These are phyloP conservation scores for Mesopsocus fuscifrons DNA, from an alignment of 2,888 invertebrate species.

Conservation along the genomic window DNA sequence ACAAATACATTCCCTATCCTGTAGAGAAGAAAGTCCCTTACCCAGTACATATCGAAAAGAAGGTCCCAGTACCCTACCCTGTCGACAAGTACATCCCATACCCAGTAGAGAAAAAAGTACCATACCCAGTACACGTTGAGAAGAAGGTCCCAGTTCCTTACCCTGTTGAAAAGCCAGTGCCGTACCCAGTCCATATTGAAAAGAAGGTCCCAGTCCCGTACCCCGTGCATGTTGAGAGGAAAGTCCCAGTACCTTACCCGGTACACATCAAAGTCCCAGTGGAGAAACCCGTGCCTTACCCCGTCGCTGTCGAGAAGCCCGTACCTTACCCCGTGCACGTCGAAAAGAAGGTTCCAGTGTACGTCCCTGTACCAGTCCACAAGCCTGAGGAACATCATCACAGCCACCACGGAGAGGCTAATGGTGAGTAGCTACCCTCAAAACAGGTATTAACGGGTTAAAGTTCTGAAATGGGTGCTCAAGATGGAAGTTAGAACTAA, in stretches of 20 bases:
- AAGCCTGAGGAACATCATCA: background rate
- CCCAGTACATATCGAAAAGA: conserved; percentile 49
- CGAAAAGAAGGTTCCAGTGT: conserved; percentile 16
- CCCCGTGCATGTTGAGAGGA: conserved; percentile 44
- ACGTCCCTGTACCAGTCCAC: conserved; percentile 14
- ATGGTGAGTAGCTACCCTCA: too few relatives aligned
- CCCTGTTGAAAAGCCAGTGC: conserved; percentile 45
- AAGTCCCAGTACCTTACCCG: conserved; percentile 37
- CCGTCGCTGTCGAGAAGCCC: conserved; percentile 13
- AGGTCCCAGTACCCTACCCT: conserved; percentile 35
- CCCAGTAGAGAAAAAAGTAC: conserved; percentile 45
- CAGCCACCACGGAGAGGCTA: background rate
- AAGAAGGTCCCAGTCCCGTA: conserved; percentile 49
- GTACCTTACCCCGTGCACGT: conserved; percentile 12
- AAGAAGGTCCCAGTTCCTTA: conserved; percentile 40
- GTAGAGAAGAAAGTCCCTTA: conserved; percentile 59
- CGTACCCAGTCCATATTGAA: conserved; percentile 36
- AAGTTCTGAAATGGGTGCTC: too few relatives aligned
- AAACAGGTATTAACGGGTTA: too few relatives aligned
- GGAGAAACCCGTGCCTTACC: conserved; percentile 18
- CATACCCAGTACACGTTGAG: conserved; percentile 44
- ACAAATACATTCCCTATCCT: conserved; percentile 36
- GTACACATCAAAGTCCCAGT: conserved; percentile 39
- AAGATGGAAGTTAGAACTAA: too few relatives aligned
- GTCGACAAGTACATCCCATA: conserved; percentile 23